Conservation (phyloP, 2,797 vertebrate species). For the Dipus sagitta region DNA sequence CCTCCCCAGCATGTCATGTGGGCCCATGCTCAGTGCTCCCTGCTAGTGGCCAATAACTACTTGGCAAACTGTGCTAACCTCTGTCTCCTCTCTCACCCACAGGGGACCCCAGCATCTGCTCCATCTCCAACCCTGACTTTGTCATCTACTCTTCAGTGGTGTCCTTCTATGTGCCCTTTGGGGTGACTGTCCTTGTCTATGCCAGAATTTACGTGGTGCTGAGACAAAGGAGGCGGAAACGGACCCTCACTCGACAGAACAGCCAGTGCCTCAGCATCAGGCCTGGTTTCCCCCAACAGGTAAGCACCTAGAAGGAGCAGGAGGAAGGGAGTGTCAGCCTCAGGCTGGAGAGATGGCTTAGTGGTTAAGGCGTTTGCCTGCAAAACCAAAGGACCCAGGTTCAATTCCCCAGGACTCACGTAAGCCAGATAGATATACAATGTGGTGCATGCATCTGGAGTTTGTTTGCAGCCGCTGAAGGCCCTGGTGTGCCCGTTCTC, state of each 20-base stretch:
- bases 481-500: too few species aligned
- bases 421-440: too few species aligned
- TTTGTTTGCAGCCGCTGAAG: too few species aligned
- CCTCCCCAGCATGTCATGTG: fast-evolving
- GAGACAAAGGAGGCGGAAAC: conserved; percentile 92
- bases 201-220: conserved; percentile 96
- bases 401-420: too few species aligned
- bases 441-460: too few species aligned
- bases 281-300: conserved; percentile 85
- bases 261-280: conserved; percentile 90
- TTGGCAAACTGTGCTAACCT: not conserved
- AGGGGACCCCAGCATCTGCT: conserved; percentile 95
- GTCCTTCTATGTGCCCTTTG: conserved; percentile 96
- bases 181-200: conserved; percentile 95
- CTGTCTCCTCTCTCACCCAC: conserved; percentile 71
- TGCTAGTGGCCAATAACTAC: not conserved
- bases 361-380: too few species aligned
- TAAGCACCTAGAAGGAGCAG: conserved; percentile 83
- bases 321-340: not conserved
- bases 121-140: conserved; percentile 97
- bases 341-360: too few species aligned
- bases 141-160: conserved; percentile 97
- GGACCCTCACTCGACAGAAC: conserved; percentile 92
- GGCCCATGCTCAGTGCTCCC: fast-evolving
- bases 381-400: too few species aligned